phyloP scores from a whole-genome alignment of 2,797 vertebrate genomes.

The Pseudocheirus occidentalis region DNA sequence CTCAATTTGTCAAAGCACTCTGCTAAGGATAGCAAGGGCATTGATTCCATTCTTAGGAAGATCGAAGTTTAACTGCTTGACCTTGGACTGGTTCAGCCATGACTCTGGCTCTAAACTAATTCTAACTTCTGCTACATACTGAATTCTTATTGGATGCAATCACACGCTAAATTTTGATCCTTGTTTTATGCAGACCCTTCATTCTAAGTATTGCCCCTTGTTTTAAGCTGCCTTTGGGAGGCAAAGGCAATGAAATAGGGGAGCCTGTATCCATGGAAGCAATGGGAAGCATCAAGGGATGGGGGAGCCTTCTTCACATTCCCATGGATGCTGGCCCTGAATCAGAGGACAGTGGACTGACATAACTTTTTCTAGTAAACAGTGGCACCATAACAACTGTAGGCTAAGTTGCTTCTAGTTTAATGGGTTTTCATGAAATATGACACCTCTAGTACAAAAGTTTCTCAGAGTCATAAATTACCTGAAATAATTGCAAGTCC shows the following conservation, averaged over 20 bases:
- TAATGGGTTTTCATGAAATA: background rate
- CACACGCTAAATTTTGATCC: background rate
- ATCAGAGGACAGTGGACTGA: background rate
- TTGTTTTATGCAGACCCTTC: background rate
- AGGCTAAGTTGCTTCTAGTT: background rate
- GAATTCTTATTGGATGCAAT: background rate
- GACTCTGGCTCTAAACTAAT: background rate
- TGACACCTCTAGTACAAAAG: background rate
- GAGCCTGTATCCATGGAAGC: background rate
- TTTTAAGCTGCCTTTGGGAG: background rate
- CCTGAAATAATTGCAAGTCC: background rate
- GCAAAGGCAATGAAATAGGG: background rate
- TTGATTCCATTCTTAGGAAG: background rate
- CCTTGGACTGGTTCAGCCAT: background rate
- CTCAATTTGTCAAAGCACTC: background rate
- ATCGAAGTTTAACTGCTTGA: background rate
- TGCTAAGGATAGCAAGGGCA: background rate
- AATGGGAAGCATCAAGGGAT: background rate
- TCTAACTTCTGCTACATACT: background rate
- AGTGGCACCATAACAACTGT: background rate
- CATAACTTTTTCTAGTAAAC: background rate
- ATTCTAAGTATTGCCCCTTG: background rate
- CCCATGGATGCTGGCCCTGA: background rate
- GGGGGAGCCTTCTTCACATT: background rate
- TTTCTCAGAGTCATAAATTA: background rate